Evolutionary conservation across 1,140 invertebrate genomes (phyloP), one percentile per base, ranked within the genome.

Genomic region (Zaprionus capensis): DNA sequence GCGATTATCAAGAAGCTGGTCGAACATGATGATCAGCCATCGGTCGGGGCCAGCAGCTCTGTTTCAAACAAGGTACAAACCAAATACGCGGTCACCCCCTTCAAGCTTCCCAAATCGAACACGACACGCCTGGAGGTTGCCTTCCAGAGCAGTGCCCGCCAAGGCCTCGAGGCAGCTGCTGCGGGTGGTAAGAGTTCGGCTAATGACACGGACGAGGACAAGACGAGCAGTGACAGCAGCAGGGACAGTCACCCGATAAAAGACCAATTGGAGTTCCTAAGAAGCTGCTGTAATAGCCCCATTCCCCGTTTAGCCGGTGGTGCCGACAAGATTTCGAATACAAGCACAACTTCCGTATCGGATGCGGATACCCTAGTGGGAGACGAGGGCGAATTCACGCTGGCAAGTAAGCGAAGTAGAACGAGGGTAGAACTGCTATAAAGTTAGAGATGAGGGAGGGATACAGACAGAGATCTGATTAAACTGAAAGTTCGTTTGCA

Each of bases 281-380:
- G 14, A 12, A 24, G 4, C 15, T 22, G 12, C 14, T 11, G 28
- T 28, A 11, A 20, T 20, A 53, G 55, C 9, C 28, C 73, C 5
- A 17, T 22, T 46, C n/a, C n/a, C 53, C 81, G 85, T 5, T 55
- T 90, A 3, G n/a, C 71, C 5, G 86, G 85, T 46, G 85, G 85
- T 22, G 79, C 86, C 14, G 85, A 88, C 31, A 81, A 59, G 56
- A 31, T 2, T 14, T 14, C 49, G 4, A 24, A n/a, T 34, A 51
- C 38, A 6, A 56, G 63, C 14, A 66, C 71, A 12, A 66, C 28
- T 7, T 81, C 75, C 5, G 58, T 84, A 41, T 88, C 84, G 14
- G 85, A 88, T 38, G 76, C 84, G 17, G 84, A 88, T 53, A 88
- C 85, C 0, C 63, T 88, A 31, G 71, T 88, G 57, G 85, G 81